Evolutionary conservation across 2,113 vertebrate genomes (phyloP), one percentile per base, ranked within the genome.

Genomic region (Phoenicopterus ruber): DNA sequence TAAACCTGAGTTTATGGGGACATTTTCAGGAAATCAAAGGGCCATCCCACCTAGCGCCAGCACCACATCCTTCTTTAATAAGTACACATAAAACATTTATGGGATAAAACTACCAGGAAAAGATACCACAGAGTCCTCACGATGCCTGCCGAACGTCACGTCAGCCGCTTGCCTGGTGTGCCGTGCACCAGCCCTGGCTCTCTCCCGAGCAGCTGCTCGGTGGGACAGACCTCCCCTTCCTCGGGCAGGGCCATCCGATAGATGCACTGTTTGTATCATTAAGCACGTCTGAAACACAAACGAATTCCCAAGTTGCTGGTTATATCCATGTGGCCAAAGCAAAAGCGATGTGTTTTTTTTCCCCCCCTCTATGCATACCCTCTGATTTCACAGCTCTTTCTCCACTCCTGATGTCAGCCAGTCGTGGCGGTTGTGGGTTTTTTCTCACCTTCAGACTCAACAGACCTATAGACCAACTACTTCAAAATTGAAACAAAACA

Each of bases 331-430:
- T 31, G 36, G 40, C 11, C 76, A 71, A 90, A 73, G 54, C 69
- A 86, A 91, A 88, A 49, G 46, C 4, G 3, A 34, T 4, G 14
- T 19, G 10, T 13, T 58, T 82, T 61, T 13, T 13, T 1, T 3
- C 4, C 5, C 4, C 7, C 2, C 42, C 42, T 13, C 7, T 4
- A 4, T 10, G 29, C 4, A 1, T 3, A 29, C 9, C 28, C 16
- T 49, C 55, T 4, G 1, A 49, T 46, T 89, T 67, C 59, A 70
- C 10, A 7, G 11, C 3, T 90, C 32, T 47, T 86, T 70, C 14
- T 54, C 47, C 59, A 65, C 25, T 31, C 18, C 13, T 3, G 4
- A 49, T 26, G 24, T 18, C 58, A 83, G 20, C 26, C 34, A 74
- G 32, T 15, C 11, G 4, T 6, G 16, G 32, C 4, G 2, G 55